phyloP scores from a whole-genome alignment of 2,888 invertebrate genomes.

The Merodon equestris region DNA sequence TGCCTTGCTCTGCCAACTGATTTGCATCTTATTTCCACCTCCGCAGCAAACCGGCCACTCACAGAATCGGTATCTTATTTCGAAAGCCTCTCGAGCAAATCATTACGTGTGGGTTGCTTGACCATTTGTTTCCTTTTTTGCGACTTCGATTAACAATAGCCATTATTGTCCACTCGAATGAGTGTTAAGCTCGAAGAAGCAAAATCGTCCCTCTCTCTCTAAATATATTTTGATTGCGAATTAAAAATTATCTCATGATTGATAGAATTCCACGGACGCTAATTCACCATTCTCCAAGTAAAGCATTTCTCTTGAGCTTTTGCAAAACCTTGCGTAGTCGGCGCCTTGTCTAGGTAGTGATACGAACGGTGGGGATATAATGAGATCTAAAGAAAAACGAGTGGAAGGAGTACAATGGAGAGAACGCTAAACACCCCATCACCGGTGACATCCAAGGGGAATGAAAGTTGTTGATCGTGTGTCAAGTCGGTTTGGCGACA shows the following conservation, averaged over 20 bases:
- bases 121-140: no score
- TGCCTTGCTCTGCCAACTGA: background rate
- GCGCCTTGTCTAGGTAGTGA: no score
- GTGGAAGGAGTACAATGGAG: constrained; percentile 7
- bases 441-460: constrained; percentile 34
- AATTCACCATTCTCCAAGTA: no score
- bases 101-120: background rate
- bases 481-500: constrained; percentile 15
- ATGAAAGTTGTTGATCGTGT: constrained; percentile 57
- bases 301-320: no score
- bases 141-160: constrained; percentile 13
- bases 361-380: background rate
- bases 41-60: background rate
- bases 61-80: background rate
- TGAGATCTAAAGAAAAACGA: background rate
- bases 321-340: no score
- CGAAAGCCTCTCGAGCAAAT: background rate
- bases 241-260: constrained; percentile 47
- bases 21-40: constrained; percentile 17
- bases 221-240: no score
- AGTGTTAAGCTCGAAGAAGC: background rate
- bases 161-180: constrained; percentile 28
- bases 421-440: constrained; percentile 3
- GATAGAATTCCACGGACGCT: constrained; percentile 34
- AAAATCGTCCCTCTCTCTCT: no score